A percentile compares a stretch with the other conserved stretches of the same genome.
Evolutionary conservation across 2,797 vertebrate genomes (phyloP).

Genomic region (Rallus crepitans): DNA sequence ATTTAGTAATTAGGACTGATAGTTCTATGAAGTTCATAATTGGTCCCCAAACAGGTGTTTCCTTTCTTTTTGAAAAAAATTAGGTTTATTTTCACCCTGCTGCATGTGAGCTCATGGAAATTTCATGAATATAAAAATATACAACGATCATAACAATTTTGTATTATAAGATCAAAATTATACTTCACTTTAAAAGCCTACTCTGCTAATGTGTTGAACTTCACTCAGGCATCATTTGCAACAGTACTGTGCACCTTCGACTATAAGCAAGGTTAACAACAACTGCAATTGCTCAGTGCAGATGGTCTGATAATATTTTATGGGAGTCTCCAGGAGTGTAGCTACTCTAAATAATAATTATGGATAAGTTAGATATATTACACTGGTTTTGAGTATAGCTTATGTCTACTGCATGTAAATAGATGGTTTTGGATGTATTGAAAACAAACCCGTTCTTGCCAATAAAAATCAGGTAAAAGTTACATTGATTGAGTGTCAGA

Average conservation of each 20-base stretch:
- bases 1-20: conserved; percentile 79
- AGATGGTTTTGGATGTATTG: background rate
- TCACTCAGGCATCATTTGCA: background rate
- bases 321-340: background rate
- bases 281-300: background rate
- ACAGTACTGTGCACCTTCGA: background rate
- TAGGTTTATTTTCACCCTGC: conserved; percentile 60
- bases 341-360: conserved; percentile 5
- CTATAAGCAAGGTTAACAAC: background rate
- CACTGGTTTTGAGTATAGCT: background rate
- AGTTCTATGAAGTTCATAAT: conserved; percentile 75
- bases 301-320: background rate
- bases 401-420: background rate
- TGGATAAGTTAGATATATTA: background rate
- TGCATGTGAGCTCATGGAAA: conserved; percentile 34
- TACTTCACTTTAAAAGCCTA: background rate
- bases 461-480: conserved; percentile 10
- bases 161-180: conserved; percentile 15
- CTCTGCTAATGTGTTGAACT: background rate
- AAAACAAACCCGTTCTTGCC: background rate
- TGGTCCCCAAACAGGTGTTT: conserved; percentile 78
- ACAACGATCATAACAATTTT: background rate
- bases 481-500: background rate
- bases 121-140: conserved; percentile 15
- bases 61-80: conserved; percentile 29